A percentile compares a stretch with the other conserved stretches of the same genome.
These are phyloP conservation scores for Urocolius indicus DNA, from an alignment of 2,113 vertebrate genomes.

Conservation along the genomic window DNA sequence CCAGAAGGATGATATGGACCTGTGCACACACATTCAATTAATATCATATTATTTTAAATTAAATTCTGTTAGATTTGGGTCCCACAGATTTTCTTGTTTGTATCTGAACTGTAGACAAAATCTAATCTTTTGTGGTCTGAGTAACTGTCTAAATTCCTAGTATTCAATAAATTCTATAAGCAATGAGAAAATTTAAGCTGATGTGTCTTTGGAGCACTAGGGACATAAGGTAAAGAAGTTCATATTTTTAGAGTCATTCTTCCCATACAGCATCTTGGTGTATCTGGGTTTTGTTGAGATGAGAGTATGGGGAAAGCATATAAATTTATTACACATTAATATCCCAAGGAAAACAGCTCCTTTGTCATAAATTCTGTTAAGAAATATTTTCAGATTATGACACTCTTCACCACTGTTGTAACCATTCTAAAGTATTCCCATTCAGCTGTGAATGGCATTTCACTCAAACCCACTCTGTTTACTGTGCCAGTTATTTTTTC, in stretches of 20 bases:
- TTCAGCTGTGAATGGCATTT: slow-evolving; percentile 46
- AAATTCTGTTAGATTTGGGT: neutral
- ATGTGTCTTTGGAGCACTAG: neutral
- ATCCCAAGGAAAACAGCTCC: neutral
- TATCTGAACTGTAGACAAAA: neutral
- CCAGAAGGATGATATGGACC: neutral
- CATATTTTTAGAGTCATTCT: slow-evolving; percentile 8
- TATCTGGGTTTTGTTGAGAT: neutral
- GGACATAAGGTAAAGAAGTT: neutral
- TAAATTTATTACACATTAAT: slow-evolving; percentile 33
- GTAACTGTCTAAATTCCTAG: neutral
- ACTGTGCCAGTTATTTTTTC: slow-evolving; percentile 48
- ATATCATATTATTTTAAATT: neutral
- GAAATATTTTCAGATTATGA: slow-evolving; percentile 45
- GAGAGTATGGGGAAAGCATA: rapidly evolving
- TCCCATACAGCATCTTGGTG: neutral
- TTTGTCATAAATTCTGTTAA: slow-evolving; percentile 40
- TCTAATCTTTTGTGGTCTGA: neutral
- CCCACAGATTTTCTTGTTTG: neutral
- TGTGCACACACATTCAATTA: neutral
- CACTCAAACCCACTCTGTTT: neutral
- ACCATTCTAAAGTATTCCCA: slow-evolving; percentile 11
- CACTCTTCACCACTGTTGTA: neutral
- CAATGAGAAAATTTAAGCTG: neutral
- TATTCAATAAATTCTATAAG: neutral